Evolutionary conservation across 2,888 invertebrate species (phyloP), one percentile per base, ranked within the genome.

Genomic region (Clivina fossor): DNA sequence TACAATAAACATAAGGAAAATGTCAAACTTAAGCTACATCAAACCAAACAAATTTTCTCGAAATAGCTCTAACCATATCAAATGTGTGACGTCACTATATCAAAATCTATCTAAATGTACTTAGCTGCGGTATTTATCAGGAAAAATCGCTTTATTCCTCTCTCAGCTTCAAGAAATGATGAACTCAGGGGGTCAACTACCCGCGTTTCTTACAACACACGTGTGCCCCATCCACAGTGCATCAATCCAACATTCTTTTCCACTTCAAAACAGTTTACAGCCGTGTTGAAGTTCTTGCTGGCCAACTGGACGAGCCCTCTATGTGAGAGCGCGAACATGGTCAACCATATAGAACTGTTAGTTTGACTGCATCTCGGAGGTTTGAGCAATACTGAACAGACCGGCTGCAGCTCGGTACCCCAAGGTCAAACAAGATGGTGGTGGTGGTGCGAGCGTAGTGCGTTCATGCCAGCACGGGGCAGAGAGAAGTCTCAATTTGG

Each of bases 131-230:
- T n/a, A n/a, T n/a, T n/a, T n/a, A n/a, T n/a, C n/a, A n/a, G n/a
- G n/a, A n/a, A n/a, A n/a, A n/a, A n/a, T n/a, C n/a, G n/a, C n/a
- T n/a, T n/a, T n/a, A n/a, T n/a, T n/a, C n/a, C n/a, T 53, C 37
- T 13, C 49, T 13, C 35, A n/a, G 37, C 35, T 26, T 35, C 48
- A 37, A 37, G 38, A 50, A 50, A 40, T 40, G 33, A 44, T 44
- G 28, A 44, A 33, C 37, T 51, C 24, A 70, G 74, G 75, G 77
- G 78, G 78, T 78, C 78, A 78, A 77, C 78, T 77, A 78, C 77
- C 78, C 78, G 53, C 44, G 44, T 20, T 22, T 40, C 40, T 49
- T 22, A 24, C 43, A 32, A 44, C 44, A 33, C 53, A 53, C 53
- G 53, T 53, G 53, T 44, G 44, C 35, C 43, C 43, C 44, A 53